A percentile compares a stretch with the other conserved stretches of the same genome.
Evolutionary conservation across 2,797 vertebrate species (phyloP).

Genomic region (Scolopax bukidnonensis): DNA sequence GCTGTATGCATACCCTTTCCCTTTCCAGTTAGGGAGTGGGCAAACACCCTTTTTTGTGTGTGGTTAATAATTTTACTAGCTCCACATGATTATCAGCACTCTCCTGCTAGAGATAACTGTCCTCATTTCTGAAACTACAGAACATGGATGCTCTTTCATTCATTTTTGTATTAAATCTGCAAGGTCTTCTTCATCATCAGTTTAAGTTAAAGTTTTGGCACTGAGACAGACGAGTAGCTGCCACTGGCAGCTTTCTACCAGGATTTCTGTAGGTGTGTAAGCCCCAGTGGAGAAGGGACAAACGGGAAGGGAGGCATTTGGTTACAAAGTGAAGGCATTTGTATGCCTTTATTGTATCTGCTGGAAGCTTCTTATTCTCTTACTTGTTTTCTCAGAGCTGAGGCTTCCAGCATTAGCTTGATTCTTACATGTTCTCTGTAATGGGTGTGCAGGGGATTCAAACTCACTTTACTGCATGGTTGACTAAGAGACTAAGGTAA

Average conservation of each 20-base stretch:
- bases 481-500: not conserved
- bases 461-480: not conserved
- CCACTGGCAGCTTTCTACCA: not conserved
- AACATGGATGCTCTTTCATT: not conserved
- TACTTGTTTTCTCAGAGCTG: not conserved
- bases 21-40: not conserved
- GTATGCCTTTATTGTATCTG: not conserved
- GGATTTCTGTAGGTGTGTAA: not conserved
- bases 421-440: not conserved
- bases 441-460: not conserved
- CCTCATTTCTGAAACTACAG: not conserved
- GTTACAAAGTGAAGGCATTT: not conserved
- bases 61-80: not conserved
- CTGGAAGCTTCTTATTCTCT: not conserved
- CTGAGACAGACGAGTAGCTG: not conserved
- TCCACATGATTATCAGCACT: not conserved
- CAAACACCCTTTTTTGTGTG: not conserved
- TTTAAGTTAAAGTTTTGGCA: not conserved
- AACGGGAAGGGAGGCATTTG: rapidly evolving
- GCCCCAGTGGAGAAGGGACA: not conserved
- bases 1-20: not conserved
- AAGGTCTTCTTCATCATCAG: not conserved
- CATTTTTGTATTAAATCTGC: not conserved
- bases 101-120: not conserved
- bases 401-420: not conserved